Conservation (phyloP, 2,797 vertebrate genomes). For the Tympanoctomys barrerae region DNA sequence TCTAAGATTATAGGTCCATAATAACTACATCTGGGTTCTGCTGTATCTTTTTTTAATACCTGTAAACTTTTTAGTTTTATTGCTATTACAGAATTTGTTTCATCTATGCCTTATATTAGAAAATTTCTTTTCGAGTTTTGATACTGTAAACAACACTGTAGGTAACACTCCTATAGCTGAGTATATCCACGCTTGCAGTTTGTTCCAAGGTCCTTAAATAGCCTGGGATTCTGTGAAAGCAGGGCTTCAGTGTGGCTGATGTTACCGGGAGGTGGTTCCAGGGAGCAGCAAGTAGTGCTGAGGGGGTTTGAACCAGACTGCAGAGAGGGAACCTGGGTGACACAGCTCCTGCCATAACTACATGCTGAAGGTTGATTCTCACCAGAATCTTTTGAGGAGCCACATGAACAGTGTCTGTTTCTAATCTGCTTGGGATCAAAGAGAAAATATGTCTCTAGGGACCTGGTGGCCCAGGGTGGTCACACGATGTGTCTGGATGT, state of each 20-base stretch:
- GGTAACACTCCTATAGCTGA: neutral
- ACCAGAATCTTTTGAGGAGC: neutral
- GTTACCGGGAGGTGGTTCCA: neutral
- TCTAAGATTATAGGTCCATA: neutral
- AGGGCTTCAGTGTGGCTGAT: neutral
- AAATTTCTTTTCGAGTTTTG: neutral
- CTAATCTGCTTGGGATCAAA: neutral
- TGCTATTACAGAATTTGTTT: neutral
- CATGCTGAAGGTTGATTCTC: neutral
- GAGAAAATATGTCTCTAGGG: neutral
- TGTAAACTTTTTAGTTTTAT: neutral
- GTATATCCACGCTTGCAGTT: neutral
- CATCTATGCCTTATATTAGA: neutral
- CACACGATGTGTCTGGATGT: no score
- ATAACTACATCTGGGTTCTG: neutral
- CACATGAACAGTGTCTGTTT: neutral
- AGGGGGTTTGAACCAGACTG: neutral
- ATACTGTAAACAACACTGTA: neutral
- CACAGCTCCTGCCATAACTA: neutral
- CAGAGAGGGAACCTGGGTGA: neutral
- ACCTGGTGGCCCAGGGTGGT: neutral
- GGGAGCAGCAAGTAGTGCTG: neutral
- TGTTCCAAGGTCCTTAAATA: neutral
- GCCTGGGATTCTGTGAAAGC: neutral
- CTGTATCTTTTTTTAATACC: neutral